Evolutionary conservation across 2,888 invertebrate genomes (phyloP).

Genomic region (Pyrrhosoma nymphula): DNA sequence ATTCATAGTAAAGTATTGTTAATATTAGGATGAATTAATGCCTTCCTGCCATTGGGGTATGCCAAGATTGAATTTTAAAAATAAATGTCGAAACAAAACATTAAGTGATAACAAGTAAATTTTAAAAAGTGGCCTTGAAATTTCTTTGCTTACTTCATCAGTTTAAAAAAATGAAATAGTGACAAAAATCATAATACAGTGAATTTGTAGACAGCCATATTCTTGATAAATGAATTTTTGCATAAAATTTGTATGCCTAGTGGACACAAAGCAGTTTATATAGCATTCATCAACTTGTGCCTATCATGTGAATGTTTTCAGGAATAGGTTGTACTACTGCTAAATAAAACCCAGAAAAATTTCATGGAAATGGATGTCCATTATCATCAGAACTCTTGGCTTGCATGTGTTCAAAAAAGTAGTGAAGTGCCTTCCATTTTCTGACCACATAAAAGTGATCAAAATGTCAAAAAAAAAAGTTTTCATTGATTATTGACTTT

Average conservation of each 20-base stretch:
- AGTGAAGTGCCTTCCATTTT: slow-evolving; percentile 77
- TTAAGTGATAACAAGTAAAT: slow-evolving; percentile 75
- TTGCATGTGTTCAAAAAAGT: slow-evolving; percentile 85
- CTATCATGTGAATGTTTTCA: slow-evolving; percentile 71
- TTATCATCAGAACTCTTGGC: slow-evolving; percentile 72
- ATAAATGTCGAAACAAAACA: slow-evolving; percentile 73
- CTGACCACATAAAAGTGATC: slow-evolving; percentile 81
- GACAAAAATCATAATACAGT: slow-evolving; percentile 75
- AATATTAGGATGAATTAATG: slow-evolving; percentile 77
- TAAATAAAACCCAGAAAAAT: slow-evolving; percentile 71
- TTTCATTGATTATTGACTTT: slow-evolving; percentile 70
- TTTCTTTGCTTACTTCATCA: slow-evolving; percentile 73
- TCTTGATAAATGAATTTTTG: slow-evolving; percentile 73
- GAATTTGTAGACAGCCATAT: slow-evolving; percentile 73
- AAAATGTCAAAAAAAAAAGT: slow-evolving; percentile 75
- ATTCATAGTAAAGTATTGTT: slow-evolving; percentile 73
- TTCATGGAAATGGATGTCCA: slow-evolving; percentile 71
- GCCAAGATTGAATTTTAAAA: slow-evolving; percentile 80
- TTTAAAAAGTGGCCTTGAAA: slow-evolving; percentile 74
- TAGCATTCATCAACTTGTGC: slow-evolving; percentile 73
- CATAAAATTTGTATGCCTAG: slow-evolving; percentile 72
- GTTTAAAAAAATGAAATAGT: slow-evolving; percentile 76
- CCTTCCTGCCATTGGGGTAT: slow-evolving; percentile 85
- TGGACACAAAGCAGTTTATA: slow-evolving; percentile 71
- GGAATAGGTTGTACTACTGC: slow-evolving; percentile 72